These are phyloP conservation scores for Sylvia borin DNA, from an alignment of 2,797 vertebrate species.

Conservation along the genomic window DNA sequence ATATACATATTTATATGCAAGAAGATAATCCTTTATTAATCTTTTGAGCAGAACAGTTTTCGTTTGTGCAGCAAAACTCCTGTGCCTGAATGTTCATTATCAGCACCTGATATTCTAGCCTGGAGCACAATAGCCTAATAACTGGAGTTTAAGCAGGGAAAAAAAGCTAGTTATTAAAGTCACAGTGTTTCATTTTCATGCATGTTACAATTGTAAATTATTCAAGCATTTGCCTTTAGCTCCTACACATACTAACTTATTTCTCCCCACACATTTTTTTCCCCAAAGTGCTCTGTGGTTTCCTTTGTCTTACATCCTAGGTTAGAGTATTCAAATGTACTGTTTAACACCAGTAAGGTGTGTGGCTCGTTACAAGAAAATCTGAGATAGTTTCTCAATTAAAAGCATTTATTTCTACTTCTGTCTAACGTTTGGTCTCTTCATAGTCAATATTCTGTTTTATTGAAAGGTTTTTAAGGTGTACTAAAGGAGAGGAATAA, in stretches of 20 bases:
- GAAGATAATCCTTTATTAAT: neutral
- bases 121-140: conserved; percentile 7
- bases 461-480: neutral
- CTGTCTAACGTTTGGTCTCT: neutral
- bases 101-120: neutral
- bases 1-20: neutral
- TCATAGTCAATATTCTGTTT: neutral
- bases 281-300: neutral
- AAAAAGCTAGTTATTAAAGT: neutral
- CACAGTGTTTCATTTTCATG: neutral
- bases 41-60: neutral
- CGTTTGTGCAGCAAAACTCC: neutral
- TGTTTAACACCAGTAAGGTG: neutral
- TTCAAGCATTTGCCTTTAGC: conserved; percentile 4
- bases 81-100: neutral
- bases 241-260: neutral
- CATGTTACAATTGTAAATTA: neutral
- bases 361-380: neutral
- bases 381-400: neutral
- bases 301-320: neutral
- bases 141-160: neutral
- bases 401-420: neutral
- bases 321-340: neutral
- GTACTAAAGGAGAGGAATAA: neutral
- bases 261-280: neutral